These are phyloP conservation scores for Brachypteracias leptosomus DNA, from an alignment of 2,113 vertebrate genomes.

Conservation along the genomic window DNA sequence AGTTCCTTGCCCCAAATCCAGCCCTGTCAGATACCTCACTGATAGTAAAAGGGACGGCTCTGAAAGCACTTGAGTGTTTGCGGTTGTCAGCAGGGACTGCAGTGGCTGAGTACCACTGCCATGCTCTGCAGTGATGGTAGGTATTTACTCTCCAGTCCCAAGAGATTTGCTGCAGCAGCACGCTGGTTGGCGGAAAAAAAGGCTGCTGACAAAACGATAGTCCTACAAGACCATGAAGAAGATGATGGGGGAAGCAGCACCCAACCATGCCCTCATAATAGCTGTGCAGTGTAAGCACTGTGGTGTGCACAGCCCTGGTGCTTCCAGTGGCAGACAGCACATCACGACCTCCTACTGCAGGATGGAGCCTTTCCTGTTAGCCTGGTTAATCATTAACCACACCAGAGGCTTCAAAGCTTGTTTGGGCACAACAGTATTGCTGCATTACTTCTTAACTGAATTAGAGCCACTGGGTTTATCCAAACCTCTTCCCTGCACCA, in stretches of 20 bases:
- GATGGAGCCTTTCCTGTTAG: not conserved
- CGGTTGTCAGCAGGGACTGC: not conserved
- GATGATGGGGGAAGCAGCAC: not conserved
- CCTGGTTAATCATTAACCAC: not conserved
- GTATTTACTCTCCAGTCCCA: not conserved
- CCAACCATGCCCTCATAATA: not conserved
- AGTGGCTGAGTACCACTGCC: rapidly evolving
- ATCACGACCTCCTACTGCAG: not conserved
- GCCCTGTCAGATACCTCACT: not conserved
- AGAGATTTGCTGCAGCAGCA: not conserved
- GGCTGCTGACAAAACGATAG: not conserved
- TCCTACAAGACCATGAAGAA: not conserved
- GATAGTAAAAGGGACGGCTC: rapidly evolving
- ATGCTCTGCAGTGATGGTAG: rapidly evolving
- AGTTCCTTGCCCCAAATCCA: not conserved
- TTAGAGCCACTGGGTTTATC: not conserved
- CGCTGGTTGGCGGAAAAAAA: rapidly evolving
- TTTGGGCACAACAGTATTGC: rapidly evolving
- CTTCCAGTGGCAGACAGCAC: rapidly evolving
- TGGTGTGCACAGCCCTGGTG: not conserved
- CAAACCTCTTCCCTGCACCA: not conserved
- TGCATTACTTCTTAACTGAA: not conserved
- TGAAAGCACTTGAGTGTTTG: not conserved
- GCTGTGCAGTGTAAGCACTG: rapidly evolving
- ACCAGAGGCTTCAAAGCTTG: not conserved